These are phyloP conservation scores for Neuroscelio doddi DNA, from an alignment of 2,888 invertebrate genomes.

Conservation along the genomic window DNA sequence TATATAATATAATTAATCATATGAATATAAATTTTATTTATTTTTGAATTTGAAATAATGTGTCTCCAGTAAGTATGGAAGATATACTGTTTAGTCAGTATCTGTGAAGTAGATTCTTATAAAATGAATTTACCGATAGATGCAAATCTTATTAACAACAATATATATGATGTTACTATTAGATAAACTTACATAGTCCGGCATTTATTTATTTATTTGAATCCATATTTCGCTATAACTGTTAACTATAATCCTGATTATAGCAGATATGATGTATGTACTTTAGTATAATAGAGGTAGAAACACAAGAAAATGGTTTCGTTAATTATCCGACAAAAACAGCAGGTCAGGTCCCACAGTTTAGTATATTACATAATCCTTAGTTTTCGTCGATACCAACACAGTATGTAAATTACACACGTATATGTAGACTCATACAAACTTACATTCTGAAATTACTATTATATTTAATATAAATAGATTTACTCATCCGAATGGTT, in stretches of 20 bases:
- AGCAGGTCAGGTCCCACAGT: conserved; percentile 60
- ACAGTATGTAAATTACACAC: conserved; percentile 1
- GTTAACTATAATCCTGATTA: conserved; percentile 3
- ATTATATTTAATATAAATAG: no score
- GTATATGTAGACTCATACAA: background rate
- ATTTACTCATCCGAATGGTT: no score
- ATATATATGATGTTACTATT: background rate
- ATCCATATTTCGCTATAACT: conserved; percentile 5
- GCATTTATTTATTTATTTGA: conserved; percentile 1
- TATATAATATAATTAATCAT: no score
- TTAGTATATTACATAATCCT: conserved; percentile 23
- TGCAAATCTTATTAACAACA: background rate
- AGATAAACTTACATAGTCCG: background rate
- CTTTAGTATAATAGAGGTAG: conserved; percentile 10
- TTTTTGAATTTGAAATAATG: no score
- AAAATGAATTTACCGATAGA: background rate
- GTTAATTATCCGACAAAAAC: conserved; percentile 68
- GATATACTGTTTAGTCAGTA: no score
- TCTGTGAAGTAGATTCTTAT: background rate
- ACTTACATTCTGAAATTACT: background rate
- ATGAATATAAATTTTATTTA: no score
- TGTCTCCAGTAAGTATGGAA: no score
- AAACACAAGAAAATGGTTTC: conserved; percentile 59
- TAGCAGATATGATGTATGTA: conserved; percentile 6
- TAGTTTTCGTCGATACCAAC: conserved; percentile 7